Conservation (phyloP, 2,888 invertebrate genomes). For the Parnassius apollo region DNA sequence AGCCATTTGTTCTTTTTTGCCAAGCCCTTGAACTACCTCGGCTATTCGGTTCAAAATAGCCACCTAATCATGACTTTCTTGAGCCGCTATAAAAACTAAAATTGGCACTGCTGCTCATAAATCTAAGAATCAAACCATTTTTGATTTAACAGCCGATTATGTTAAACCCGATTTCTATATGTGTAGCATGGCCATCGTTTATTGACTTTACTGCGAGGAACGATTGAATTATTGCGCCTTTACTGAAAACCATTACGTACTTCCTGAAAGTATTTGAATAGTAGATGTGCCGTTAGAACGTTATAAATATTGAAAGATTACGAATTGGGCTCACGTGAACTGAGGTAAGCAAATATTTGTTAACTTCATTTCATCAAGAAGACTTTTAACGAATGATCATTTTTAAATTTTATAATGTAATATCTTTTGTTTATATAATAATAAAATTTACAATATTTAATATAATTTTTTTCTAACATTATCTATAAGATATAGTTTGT, state of each 20-base stretch:
- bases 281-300: constrained; percentile 18
- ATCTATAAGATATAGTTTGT: too few relatives aligned
- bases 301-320: constrained; percentile 22
- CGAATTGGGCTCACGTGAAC: constrained; percentile 12
- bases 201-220: constrained; percentile 17
- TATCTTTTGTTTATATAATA: too few relatives aligned
- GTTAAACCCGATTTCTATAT: neutral
- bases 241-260: constrained; percentile 22
- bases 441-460: too few relatives aligned
- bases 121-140: constrained; percentile 37
- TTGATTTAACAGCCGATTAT: constrained; percentile 19
- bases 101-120: constrained; percentile 44
- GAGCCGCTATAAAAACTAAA: constrained; percentile 27
- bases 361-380: too few relatives aligned
- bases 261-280: constrained; percentile 24
- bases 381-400: too few relatives aligned
- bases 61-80: constrained; percentile 35
- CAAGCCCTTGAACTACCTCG: too few relatives aligned
- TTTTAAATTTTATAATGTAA: too few relatives aligned
- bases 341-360: constrained; percentile 11
- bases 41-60: constrained; percentile 40
- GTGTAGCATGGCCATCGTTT: constrained; percentile 2
- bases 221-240: constrained; percentile 21
- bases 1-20: too few relatives aligned
- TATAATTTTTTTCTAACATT: too few relatives aligned